A percentile compares a stretch with the other conserved stretches of the same genome.
Evolutionary conservation across 2,113 vertebrate species (phyloP).

Genomic region (Xiphorhynchus elegans): DNA sequence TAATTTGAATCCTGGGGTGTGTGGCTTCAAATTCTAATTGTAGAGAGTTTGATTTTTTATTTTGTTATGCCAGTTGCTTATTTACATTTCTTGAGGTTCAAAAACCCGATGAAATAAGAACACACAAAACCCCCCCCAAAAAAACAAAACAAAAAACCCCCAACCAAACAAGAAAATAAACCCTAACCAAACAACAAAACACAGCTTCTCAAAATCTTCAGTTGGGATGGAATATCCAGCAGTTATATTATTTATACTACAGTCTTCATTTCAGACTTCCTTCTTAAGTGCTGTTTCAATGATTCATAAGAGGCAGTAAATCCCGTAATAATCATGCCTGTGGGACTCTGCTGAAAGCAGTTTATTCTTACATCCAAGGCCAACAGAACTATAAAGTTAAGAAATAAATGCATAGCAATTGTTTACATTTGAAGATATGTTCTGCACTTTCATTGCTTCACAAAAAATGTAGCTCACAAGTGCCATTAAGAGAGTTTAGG

Average conservation of each 20-base stretch:
- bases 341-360: constrained; percentile 1
- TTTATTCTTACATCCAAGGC: background rate
- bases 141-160: background rate
- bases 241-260: background rate
- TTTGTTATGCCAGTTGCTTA: background rate
- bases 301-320: constrained; percentile 6
- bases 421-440: background rate
- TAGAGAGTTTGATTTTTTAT: background rate
- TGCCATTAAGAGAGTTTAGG: background rate
- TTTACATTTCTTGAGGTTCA: background rate
- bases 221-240: background rate
- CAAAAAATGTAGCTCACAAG: background rate
- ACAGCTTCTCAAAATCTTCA: background rate
- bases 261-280: constrained; percentile 4
- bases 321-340: background rate
- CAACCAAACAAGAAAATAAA: background rate
- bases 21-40: background rate
- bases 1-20: background rate
- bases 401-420: background rate
- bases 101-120: background rate
- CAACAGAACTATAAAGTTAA: background rate
- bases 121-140: background rate
- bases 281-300: constrained; percentile 12
- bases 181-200: background rate
- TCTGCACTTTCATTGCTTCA: background rate